Evolutionary conservation across 1,140 invertebrate genomes (phyloP), one percentile per base, ranked within the genome.

Genomic region (Drosophila novamexicana): DNA sequence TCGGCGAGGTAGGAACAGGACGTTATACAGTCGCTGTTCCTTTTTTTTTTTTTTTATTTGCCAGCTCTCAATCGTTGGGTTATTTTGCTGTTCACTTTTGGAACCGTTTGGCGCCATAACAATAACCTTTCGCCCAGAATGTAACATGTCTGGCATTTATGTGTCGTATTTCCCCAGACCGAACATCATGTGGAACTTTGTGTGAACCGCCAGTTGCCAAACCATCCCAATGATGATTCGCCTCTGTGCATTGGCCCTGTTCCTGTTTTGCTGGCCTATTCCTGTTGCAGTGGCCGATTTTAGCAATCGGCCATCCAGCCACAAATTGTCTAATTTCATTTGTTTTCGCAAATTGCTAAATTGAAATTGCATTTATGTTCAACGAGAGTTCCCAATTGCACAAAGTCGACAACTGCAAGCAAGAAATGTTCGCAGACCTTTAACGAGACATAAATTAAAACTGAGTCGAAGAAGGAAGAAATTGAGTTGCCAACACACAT

Each of bases 91-190:
- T 61, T 84, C 75, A 81, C 61, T 47, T 82, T 78, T 82, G 62
- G 61, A 81, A 82, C 36, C 22, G 22, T 29, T 29, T 29, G 63
- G 54, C 42, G 75, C 79, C 76, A 86, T 88, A 88, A 88, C 84
- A 88, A 88, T 88, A 89, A 88, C 84, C 83, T 83, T 88, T 88
- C 80, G 66, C 44, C 73, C 79, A 63, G 77, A 83, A 83, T 83
- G 79, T 89, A 80, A 89, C 84, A 89, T 89, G 84, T 88, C 84
- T 88, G 83, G 79, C 84, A 88, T 83, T 69, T 74, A 78, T 79
- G 75, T 82, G 72, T 79, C 72, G 77, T 63, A 64, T 57, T 64
- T 10, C 36, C 58, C 49, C 10, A 5, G 10, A 16, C 37, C 45
- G 39, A 72, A 72, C 44, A 72, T 66, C 56, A 56, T 9, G 40